phyloP scores from a whole-genome alignment of 2,797 vertebrate species.

The Betta splendens region DNA sequence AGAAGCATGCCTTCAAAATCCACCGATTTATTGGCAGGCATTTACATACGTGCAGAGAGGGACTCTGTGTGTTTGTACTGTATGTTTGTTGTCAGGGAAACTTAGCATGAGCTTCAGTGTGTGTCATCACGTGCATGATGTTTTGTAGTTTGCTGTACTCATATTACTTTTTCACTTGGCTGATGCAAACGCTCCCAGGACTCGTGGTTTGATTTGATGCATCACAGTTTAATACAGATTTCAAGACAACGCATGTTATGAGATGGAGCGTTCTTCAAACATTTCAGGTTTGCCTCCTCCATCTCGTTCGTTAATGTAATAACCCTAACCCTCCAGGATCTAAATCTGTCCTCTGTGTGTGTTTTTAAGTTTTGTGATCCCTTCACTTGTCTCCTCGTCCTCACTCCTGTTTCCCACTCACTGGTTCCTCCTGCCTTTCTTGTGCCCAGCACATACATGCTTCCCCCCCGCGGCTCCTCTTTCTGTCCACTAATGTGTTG shows the following conservation, averaged over 20 bases:
- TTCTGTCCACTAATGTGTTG: constrained; percentile 33
- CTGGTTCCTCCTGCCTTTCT: neutral
- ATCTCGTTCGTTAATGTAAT: no score
- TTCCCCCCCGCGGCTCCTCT: neutral
- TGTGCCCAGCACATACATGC: neutral
- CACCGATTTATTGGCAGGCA: constrained; percentile 66
- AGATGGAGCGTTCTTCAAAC: no score
- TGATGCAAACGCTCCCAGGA: neutral
- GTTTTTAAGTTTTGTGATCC: neutral
- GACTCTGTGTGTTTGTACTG: neutral
- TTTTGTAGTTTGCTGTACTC: neutral
- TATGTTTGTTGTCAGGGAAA: neutral
- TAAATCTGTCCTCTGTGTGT: neutral
- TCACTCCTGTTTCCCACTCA: neutral
- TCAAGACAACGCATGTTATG: no score
- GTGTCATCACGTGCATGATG: neutral
- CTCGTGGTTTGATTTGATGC: neutral
- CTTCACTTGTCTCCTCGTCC: neutral
- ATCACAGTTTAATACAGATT: neutral
- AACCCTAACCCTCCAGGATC: neutral
- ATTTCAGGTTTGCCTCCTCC: no score
- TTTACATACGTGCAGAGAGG: constrained; percentile 62
- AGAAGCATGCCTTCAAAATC: constrained; percentile 71
- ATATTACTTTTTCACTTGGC: neutral
- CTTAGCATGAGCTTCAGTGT: neutral